Evolutionary conservation across 2,797 vertebrate species (phyloP).

Genomic region (Macropus fuliginosus): DNA sequence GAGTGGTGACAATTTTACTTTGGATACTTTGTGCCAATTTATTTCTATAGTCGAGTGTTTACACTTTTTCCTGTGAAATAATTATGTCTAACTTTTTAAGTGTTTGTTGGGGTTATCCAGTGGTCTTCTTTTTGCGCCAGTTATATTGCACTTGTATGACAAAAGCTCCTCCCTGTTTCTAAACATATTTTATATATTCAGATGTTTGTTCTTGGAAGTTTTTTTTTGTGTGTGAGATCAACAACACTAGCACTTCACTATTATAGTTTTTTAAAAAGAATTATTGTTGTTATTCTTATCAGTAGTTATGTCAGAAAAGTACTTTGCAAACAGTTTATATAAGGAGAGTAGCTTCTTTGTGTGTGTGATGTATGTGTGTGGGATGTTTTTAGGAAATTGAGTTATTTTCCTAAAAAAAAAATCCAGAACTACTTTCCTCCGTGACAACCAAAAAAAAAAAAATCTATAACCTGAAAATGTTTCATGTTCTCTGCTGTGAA

Average conservation of each 20-base stretch:
- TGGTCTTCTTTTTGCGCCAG: slow-evolving; percentile 83
- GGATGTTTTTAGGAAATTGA: slow-evolving; percentile 85
- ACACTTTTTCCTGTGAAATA: slow-evolving; percentile 88
- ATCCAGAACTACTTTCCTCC: slow-evolving; percentile 88
- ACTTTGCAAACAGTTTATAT: slow-evolving; percentile 85
- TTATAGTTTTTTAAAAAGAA: slow-evolving; percentile 82
- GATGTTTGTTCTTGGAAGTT: slow-evolving; percentile 83
- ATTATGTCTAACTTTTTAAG: slow-evolving; percentile 88
- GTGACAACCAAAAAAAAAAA: slow-evolving; percentile 92
- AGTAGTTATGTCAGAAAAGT: slow-evolving; percentile 87
- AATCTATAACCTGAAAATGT: slow-evolving; percentile 86
- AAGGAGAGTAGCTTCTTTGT: slow-evolving; percentile 86
- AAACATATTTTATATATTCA: slow-evolving; percentile 87
- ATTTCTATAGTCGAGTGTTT: slow-evolving; percentile 89
- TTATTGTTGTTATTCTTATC: slow-evolving; percentile 84
- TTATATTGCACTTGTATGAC: slow-evolving; percentile 91
- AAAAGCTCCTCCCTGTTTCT: slow-evolving; percentile 82
- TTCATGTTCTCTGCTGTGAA: slow-evolving; percentile 91
- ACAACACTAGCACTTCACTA: slow-evolving; percentile 90
- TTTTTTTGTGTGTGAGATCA: slow-evolving; percentile 78
- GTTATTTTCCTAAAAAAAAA: slow-evolving; percentile 83
- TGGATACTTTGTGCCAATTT: slow-evolving; percentile 88
- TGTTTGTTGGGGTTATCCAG: slow-evolving; percentile 90
- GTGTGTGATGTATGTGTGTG: slow-evolving; percentile 82
- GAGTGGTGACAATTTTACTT: slow-evolving; percentile 89